Evolutionary conservation across 2,113 vertebrate genomes (phyloP).

Genomic region (Oryzias melastigma): DNA sequence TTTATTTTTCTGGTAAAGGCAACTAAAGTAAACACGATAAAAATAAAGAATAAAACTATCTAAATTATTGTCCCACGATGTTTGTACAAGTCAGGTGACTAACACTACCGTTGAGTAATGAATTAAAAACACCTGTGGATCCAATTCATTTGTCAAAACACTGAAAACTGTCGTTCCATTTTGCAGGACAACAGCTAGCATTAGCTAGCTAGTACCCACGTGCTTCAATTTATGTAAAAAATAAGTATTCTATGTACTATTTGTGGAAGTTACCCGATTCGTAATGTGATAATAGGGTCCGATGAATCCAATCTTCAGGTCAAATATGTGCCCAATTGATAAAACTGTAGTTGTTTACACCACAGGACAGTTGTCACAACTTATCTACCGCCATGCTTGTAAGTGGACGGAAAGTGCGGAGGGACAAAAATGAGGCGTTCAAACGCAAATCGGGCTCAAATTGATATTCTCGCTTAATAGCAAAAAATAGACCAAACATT

Average conservation of each 20-base stretch:
- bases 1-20: too few relatives aligned
- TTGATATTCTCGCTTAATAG: too few relatives aligned
- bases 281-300: not conserved
- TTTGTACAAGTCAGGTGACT: too few relatives aligned
- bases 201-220: slow-evolving; percentile 39
- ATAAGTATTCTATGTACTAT: fast-evolving
- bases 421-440: slow-evolving; percentile 48
- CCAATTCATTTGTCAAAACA: not conserved
- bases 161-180: fast-evolving
- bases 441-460: too few relatives aligned
- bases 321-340: not conserved
- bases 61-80: too few relatives aligned
- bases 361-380: slow-evolving; percentile 36
- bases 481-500: not conserved
- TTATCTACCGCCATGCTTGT: slow-evolving; percentile 52
- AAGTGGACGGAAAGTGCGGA: slow-evolving; percentile 19
- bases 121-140: not conserved
- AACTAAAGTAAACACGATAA: too few relatives aligned
- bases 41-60: too few relatives aligned
- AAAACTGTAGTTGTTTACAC: not conserved
- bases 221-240: slow-evolving; percentile 25
- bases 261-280: slow-evolving; percentile 19
- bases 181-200: slow-evolving; percentile 14
- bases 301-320: not conserved
- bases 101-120: too few relatives aligned